Evolutionary conservation across 2,113 vertebrate genomes (phyloP).

Genomic region (Dromas ardeola): DNA sequence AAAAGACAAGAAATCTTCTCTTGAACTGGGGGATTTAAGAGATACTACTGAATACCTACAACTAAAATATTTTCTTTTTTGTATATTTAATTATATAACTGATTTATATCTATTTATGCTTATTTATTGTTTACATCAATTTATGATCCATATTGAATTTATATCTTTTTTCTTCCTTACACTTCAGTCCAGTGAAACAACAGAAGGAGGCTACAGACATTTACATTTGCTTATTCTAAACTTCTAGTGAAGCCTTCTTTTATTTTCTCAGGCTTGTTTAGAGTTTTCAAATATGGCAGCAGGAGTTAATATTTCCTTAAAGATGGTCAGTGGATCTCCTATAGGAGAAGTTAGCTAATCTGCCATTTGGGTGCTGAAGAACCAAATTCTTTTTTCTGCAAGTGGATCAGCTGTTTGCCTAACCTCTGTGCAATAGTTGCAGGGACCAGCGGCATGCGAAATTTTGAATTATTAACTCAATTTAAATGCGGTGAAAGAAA

Average conservation of each 20-base stretch:
- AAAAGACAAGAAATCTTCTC: neutral
- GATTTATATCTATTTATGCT: neutral
- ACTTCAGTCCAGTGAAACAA: neutral
- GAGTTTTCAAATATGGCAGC: neutral
- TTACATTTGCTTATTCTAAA: neutral
- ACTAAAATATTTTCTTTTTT: neutral
- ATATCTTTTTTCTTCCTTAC: neutral
- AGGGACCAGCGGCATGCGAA: neutral
- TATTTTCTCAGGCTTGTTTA: neutral
- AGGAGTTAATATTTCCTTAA: neutral
- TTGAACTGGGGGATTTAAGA: neutral
- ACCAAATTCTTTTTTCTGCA: neutral
- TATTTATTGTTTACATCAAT: neutral
- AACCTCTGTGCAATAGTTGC: neutral
- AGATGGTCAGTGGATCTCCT: neutral
- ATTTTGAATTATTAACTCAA: neutral
- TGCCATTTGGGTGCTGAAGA: neutral
- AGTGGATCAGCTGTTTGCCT: neutral
- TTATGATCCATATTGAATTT: neutral
- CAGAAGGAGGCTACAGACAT: neutral
- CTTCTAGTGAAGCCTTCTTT: neutral
- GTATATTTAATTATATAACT: neutral
- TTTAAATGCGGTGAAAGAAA: neutral
- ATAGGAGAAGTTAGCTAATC: neutral
- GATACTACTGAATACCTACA: neutral